A percentile compares a stretch with the other conserved stretches of the same genome.
phyloP scores from a whole-genome alignment of 2,113 vertebrate species.

The Anhinga anhinga region DNA sequence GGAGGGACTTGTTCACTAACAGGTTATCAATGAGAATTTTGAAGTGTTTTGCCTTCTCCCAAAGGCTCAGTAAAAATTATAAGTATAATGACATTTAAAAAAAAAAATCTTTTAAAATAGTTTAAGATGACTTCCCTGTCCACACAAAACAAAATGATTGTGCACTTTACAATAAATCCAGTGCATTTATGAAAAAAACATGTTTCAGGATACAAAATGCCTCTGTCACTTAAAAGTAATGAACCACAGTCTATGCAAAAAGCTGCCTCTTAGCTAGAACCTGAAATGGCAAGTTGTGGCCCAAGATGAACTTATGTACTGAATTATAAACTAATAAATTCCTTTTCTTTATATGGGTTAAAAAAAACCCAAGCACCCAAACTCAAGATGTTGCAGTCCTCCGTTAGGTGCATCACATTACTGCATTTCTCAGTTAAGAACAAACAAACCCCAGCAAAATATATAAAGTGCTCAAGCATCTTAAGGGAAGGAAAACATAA shows the following conservation, averaged over 20 bases:
- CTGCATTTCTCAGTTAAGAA: background rate
- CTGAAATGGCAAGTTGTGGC: background rate
- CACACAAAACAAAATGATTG: background rate
- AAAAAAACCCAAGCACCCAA: background rate
- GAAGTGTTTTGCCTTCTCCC: background rate
- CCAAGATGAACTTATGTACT: background rate
- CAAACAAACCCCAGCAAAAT: background rate
- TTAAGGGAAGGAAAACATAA: background rate
- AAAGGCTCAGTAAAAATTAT: background rate
- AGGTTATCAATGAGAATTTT: background rate
- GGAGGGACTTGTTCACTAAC: background rate
- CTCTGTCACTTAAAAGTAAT: background rate
- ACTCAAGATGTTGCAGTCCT: background rate
- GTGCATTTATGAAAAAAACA: background rate
- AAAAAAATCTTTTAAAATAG: background rate
- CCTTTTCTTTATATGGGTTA: background rate
- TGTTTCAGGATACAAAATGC: background rate
- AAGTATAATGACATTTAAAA: background rate
- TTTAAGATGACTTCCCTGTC: background rate
- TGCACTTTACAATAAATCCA: background rate
- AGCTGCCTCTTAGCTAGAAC: background rate
- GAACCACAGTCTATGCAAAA: background rate
- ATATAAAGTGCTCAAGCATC: background rate
- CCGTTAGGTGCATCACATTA: too few species aligned
- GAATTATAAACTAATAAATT: background rate